phyloP scores from a whole-genome alignment of 1,140 invertebrate species.

The Lethrus apterus region DNA sequence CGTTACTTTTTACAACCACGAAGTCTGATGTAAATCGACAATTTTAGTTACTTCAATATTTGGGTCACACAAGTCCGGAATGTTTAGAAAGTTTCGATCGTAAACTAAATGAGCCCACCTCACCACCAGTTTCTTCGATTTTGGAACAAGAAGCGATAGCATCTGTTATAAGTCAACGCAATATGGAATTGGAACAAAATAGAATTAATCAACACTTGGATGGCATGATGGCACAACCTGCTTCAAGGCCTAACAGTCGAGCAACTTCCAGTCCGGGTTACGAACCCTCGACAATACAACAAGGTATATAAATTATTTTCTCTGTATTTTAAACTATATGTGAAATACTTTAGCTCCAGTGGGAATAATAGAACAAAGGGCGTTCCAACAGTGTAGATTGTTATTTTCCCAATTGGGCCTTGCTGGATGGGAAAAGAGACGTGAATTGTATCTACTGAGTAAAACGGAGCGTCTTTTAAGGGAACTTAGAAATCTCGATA shows the following conservation, averaged over 20 bases:
- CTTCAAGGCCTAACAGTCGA: constrained; percentile 24
- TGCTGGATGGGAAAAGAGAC: constrained; percentile 80
- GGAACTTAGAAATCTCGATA: constrained; percentile 88
- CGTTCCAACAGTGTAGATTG: constrained; percentile 79
- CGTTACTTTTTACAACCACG: too few relatives aligned
- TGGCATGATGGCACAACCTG: constrained; percentile 32
- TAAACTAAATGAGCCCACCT: constrained; percentile 63
- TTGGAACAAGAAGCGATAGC: constrained; percentile 77
- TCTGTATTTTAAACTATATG: constrained; percentile 13
- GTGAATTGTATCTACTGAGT: constrained; percentile 76
- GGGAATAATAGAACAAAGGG: constrained; percentile 41
- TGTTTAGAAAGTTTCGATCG: constrained; percentile 66
- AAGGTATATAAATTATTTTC: constrained; percentile 14
- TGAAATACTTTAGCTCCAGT: constrained; percentile 20
- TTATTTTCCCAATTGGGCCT: constrained; percentile 86
- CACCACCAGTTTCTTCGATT: constrained; percentile 57
- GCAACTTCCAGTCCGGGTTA: constrained; percentile 9
- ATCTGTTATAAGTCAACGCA: constrained; percentile 72
- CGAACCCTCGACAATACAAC: neutral
- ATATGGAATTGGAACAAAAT: constrained; percentile 59
- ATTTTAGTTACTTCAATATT: constrained; percentile 74
- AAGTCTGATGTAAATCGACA: constrained; percentile 17
- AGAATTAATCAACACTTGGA: constrained; percentile 26
- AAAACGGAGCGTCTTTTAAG: constrained; percentile 86
- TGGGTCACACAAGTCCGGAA: constrained; percentile 88